Evolutionary conservation across 2,888 invertebrate species (phyloP).

Genomic region (Gari tellinella): DNA sequence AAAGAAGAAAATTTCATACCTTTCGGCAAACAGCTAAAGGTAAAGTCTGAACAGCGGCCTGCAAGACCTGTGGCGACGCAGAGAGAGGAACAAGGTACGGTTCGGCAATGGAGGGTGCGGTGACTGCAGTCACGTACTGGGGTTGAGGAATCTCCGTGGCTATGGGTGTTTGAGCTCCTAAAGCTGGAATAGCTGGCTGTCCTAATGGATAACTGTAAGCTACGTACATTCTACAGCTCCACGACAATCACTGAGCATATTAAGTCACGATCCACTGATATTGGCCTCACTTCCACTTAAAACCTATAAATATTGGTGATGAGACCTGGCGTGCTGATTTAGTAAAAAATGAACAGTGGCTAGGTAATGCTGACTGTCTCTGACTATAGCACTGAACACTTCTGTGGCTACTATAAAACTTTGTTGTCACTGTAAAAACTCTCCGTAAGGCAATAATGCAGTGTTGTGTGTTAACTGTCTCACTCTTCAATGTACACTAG

Average conservation of each 20-base stretch:
- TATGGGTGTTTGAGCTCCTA: slow-evolving; percentile 48
- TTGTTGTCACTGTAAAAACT: no score
- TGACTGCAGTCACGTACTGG: slow-evolving; percentile 47
- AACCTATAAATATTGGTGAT: slow-evolving; percentile 32
- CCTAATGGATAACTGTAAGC: slow-evolving; percentile 58
- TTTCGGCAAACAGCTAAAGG: slow-evolving; percentile 56
- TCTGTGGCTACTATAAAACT: no score
- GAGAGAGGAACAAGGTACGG: slow-evolving; percentile 53
- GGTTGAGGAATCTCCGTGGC: slow-evolving; percentile 35
- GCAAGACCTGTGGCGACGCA: slow-evolving; percentile 44
- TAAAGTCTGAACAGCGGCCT: slow-evolving; percentile 45
- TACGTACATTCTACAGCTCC: slow-evolving; percentile 50
- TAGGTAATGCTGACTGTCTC: no score
- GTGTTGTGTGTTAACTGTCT: no score
- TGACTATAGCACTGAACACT: no score
- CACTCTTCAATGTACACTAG: no score
- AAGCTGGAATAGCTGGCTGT: slow-evolving; percentile 39
- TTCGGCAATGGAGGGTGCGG: slow-evolving; percentile 51
- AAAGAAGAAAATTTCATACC: slow-evolving; percentile 26
- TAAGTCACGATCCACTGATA: slow-evolving; percentile 27
- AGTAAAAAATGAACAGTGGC: no score
- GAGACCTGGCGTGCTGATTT: background rate
- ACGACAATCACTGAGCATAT: slow-evolving; percentile 44
- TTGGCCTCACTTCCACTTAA: slow-evolving; percentile 24
- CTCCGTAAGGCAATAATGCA: no score